Evolutionary conservation across 2,888 invertebrate genomes (phyloP), one percentile per base, ranked within the genome.

Genomic region (Bruchidius siliquastri): DNA sequence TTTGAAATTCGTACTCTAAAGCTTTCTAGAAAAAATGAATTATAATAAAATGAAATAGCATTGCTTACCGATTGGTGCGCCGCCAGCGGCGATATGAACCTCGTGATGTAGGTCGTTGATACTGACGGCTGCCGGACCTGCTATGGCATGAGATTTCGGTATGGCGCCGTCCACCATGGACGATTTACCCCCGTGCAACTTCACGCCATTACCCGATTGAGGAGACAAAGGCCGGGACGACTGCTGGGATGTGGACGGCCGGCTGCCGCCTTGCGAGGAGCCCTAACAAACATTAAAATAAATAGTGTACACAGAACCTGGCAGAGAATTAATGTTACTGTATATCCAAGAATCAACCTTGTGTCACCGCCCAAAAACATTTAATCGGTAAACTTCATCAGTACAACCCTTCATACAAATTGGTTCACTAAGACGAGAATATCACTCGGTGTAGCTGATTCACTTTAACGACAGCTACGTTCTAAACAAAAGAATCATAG

Each of bases 21-120:
- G n/a, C n/a, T n/a, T n/a, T n/a, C n/a, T n/a, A n/a, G n/a, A n/a
- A n/a, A n/a, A n/a, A n/a, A n/a, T n/a, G n/a, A n/a, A n/a, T n/a
- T n/a, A n/a, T n/a, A n/a, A n/a, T n/a, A n/a, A n/a, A n/a, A n/a
- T n/a, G n/a, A n/a, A n/a, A n/a, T n/a, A n/a, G 68, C 70, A 73
- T 13, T 49, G 18, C 80, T 80, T 77, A 83, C 82, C 81, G 74
- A 82, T 76, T 71, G 81, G 78, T 72, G 80, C 79, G 73, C 75
- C 79, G 76, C 78, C 79, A 79, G 75, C 80, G 72, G 78, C 78
- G 71, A 76, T 74, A 73, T 80, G 82, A 77, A 78, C 79, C 72
- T 83, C 82, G 68, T 80, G 80, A 66, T 76, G 49, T 18, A 49
- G 18, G 1, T 49, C 49, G 49, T 49, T 49, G 49, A 49, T 49